Conservation (phyloP, 1,140 invertebrate genomes). For the Solen grandis region DNA sequence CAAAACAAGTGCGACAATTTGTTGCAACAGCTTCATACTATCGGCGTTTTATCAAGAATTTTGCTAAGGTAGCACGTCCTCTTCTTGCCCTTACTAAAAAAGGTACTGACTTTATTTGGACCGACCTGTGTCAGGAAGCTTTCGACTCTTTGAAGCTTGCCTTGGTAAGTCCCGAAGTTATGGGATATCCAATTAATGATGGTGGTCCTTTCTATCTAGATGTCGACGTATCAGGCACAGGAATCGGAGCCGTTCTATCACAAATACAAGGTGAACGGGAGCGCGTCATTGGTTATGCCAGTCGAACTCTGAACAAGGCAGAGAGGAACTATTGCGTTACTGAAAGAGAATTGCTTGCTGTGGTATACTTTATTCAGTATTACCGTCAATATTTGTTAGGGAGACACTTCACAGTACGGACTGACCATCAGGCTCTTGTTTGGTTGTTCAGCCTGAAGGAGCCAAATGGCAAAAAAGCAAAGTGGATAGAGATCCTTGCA, state of each 20-base stretch:
- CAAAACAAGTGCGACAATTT: conserved; percentile 37
- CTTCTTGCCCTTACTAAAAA: conserved; percentile 43
- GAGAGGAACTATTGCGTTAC: conserved; percentile 81
- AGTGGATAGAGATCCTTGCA: conserved; percentile 65
- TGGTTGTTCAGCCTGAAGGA: conserved; percentile 49
- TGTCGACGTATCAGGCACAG: conserved; percentile 64
- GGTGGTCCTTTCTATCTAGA: conserved; percentile 63
- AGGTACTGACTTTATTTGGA: conserved; percentile 31
- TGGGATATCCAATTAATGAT: conserved; percentile 35
- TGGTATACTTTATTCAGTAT: conserved; percentile 28
- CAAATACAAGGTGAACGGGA: conserved; percentile 67
- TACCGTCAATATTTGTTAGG: conserved; percentile 61
- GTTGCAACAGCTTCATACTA: conserved; percentile 46
- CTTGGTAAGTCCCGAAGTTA: conserved; percentile 17
- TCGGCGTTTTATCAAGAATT: conserved; percentile 42
- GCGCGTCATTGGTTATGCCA: conserved; percentile 59
- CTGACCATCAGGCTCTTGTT: conserved; percentile 59
- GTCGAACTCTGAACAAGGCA: conserved; percentile 55
- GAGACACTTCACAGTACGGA: conserved; percentile 47
- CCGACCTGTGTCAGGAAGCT: conserved; percentile 39
- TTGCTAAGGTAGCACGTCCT: conserved; percentile 49
- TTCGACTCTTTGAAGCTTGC: conserved; percentile 55
- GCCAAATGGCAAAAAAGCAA: conserved; percentile 56
- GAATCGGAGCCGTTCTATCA: conserved; percentile 68
- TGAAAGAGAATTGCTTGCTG: conserved; percentile 60